Conservation (phyloP, 37 sponge, comb jelly and placozoan genomes). For the Agelas oroides region DNA sequence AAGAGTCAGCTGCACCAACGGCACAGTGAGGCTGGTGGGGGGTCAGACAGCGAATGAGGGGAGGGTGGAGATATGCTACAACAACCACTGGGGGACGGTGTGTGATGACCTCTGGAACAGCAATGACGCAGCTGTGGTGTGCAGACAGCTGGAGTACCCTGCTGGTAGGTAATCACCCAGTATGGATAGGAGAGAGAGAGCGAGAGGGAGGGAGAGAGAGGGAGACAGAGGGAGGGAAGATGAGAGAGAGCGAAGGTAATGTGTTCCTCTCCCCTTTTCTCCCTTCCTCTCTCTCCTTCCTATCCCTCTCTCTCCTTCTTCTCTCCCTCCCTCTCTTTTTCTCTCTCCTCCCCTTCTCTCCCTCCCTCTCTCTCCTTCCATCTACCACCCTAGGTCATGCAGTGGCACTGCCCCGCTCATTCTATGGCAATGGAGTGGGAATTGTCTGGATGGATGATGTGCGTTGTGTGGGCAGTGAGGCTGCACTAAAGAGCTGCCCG, state of each 20-base stretch:
- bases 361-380: too few species aligned
- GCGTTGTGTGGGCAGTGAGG: conserved; percentile 37
- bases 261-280: background rate
- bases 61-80: conserved; percentile 31
- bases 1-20: background rate
- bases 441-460: conserved; percentile 28
- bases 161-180: too few species aligned
- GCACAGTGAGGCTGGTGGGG: conserved; percentile 19
- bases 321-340: too few species aligned
- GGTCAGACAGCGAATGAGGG: conserved; percentile 15
- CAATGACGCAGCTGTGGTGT: conserved; percentile 25
- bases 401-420: conserved; percentile 2
- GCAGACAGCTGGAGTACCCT: conserved; percentile 6
- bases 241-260: too few species aligned
- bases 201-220: too few species aligned
- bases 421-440: conserved; percentile 42
- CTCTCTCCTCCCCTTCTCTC: too few species aligned
- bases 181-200: too few species aligned
- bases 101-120: conserved; percentile 44
- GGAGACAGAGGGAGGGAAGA: too few species aligned
- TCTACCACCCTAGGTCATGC: too few species aligned
- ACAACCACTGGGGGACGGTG: conserved; percentile 23
- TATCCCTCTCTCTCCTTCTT: too few species aligned
- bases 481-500: background rate
- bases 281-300: background rate